phyloP scores from a whole-genome alignment of 2,888 invertebrate species.

The Polydrusus cervinus region DNA sequence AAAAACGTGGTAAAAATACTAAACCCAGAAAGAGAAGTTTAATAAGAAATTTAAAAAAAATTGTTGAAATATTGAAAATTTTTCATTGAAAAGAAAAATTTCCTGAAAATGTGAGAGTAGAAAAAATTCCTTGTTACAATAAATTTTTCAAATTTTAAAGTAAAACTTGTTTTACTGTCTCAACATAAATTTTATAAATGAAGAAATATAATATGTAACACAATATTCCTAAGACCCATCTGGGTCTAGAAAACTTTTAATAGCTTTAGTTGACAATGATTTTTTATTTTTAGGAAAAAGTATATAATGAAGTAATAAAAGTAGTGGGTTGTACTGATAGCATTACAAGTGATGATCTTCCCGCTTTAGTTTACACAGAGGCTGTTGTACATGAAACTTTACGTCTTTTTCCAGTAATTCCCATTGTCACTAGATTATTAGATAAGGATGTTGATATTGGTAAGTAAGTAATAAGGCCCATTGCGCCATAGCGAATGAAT shows the following conservation, averaged over 20 bases:
- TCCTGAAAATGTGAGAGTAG: too few relatives aligned
- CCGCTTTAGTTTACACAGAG: conserved; percentile 10
- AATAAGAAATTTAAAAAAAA: too few relatives aligned
- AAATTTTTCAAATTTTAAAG: too few relatives aligned
- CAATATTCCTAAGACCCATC: neutral
- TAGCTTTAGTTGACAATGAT: too few relatives aligned
- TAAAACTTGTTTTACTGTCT: too few relatives aligned
- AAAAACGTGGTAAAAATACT: too few relatives aligned
- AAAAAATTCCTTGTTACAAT: too few relatives aligned
- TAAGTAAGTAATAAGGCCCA: neutral
- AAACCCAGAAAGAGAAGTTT: too few relatives aligned
- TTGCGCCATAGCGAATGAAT: neutral
- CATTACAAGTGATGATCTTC: conserved; percentile 8
- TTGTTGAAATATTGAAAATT: too few relatives aligned
- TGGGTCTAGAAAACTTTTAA: too few relatives aligned
- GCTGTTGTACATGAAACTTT: conserved; percentile 14
- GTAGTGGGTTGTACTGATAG: neutral
- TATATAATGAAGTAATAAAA: conserved; percentile 8
- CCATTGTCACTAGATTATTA: conserved; percentile 4
- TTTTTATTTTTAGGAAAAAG: neutral
- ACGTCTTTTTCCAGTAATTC: conserved; percentile 30
- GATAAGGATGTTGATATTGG: conserved; percentile 19
- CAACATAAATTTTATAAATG: too few relatives aligned
- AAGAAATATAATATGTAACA: neutral
- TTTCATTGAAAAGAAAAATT: too few relatives aligned